phyloP scores from a whole-genome alignment of 2,888 invertebrate species.

The Sphecodes monilicornis region DNA sequence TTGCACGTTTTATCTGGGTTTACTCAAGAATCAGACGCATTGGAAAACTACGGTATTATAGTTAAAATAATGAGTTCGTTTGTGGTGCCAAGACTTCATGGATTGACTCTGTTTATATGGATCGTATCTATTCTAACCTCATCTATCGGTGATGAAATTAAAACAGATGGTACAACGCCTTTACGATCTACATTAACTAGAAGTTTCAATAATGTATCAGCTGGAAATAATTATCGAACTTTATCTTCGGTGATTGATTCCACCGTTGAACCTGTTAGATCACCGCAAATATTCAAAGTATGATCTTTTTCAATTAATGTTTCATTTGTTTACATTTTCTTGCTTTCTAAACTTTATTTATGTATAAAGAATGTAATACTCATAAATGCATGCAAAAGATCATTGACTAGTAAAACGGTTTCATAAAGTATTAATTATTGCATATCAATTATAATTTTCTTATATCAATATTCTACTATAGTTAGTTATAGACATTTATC shows the following conservation, averaged over 20 bases:
- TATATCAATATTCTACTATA: not conserved
- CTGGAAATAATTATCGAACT: slow-evolving; percentile 3
- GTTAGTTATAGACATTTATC: not conserved
- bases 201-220: not conserved
- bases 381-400: not conserved
- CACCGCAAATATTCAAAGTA: slow-evolving; percentile 31
- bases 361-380: not conserved
- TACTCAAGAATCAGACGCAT: not conserved
- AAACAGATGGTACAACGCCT: slow-evolving; percentile 53
- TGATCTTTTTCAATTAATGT: slow-evolving; percentile 3
- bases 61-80: slow-evolving; percentile 49
- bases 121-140: slow-evolving; percentile 72
- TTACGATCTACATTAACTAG: not conserved
- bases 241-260: slow-evolving; percentile 12
- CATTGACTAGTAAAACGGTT: not conserved
- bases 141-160: slow-evolving; percentile 59
- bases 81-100: slow-evolving; percentile 34
- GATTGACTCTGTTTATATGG: slow-evolving; percentile 60
- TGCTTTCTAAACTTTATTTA: not conserved
- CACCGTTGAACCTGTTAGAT: not conserved
- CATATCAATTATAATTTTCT: not conserved
- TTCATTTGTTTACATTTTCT: not conserved
- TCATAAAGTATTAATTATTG: not conserved
- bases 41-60: slow-evolving; percentile 5
- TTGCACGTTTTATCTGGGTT: slow-evolving; percentile 54